phyloP scores from a whole-genome alignment of 2,888 invertebrate genomes.

The Microchrysa polita region DNA sequence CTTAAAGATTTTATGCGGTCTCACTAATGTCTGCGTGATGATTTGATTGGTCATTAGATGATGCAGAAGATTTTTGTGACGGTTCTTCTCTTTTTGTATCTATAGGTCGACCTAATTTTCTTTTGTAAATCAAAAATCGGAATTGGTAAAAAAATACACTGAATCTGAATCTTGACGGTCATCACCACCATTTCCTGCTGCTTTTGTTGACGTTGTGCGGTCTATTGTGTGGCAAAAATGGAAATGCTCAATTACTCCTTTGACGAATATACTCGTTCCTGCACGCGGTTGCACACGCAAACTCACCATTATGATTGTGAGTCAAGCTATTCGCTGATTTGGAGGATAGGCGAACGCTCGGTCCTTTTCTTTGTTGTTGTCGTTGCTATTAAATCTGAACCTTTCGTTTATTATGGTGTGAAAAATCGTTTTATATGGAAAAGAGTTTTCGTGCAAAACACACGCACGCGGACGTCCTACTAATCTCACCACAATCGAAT shows the following conservation, averaged over 20 bases:
- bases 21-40: not conserved
- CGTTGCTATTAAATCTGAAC: not conserved
- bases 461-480: too few species aligned
- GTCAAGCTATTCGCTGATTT: too few species aligned
- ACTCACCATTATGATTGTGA: not conserved
- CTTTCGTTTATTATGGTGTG: not conserved
- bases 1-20: too few species aligned
- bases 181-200: not conserved
- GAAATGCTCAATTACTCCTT: not conserved
- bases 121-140: too few species aligned
- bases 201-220: constrained; percentile 1
- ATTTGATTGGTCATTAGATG: not conserved
- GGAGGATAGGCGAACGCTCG: not conserved
- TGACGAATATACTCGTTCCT: not conserved
- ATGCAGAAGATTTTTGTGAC: not conserved
- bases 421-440: constrained; percentile 7
- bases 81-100: not conserved
- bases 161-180: too few species aligned
- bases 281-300: constrained; percentile 20
- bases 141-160: too few species aligned
- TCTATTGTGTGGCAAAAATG: not conserved
- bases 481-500: not conserved
- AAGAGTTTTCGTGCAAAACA: not conserved
- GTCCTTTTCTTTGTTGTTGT: not conserved
- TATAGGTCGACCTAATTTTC: too few species aligned